These are phyloP conservation scores for Lasioglossum albipes DNA, from an alignment of 1,140 invertebrate genomes.

Conservation along the genomic window DNA sequence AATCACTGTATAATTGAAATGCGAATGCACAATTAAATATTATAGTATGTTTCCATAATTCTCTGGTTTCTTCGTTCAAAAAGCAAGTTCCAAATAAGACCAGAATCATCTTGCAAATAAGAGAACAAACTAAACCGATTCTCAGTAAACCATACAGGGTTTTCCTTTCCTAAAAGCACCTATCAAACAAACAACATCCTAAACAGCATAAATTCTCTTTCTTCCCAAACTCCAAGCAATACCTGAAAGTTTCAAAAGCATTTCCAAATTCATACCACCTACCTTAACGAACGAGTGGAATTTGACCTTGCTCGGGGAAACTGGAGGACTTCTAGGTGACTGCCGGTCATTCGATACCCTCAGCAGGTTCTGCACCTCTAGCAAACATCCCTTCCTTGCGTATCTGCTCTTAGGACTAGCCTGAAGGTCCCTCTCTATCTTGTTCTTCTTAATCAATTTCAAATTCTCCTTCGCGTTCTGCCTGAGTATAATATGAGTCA, in stretches of 20 bases:
- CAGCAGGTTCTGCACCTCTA: constrained; percentile 74
- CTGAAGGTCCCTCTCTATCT: constrained; percentile 61
- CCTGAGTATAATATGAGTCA: constrained; percentile 66
- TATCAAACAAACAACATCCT: too few relatives aligned
- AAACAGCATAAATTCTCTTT: too few relatives aligned
- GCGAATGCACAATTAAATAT: too few relatives aligned
- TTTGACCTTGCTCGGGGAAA: constrained; percentile 78
- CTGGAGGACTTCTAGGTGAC: constrained; percentile 73
- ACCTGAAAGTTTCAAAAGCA: not conserved
- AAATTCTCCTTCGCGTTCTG: constrained; percentile 77
- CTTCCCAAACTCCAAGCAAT: too few relatives aligned
- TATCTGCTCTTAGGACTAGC: constrained; percentile 68
- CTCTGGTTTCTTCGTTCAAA: too few relatives aligned
- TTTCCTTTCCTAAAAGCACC: too few relatives aligned
- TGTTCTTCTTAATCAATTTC: constrained; percentile 65
- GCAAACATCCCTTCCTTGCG: constrained; percentile 68
- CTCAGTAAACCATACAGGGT: too few relatives aligned
- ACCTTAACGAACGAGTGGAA: constrained; percentile 79
- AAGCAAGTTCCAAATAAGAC: too few relatives aligned
- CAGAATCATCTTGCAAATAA: too few relatives aligned
- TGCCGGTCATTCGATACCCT: constrained; percentile 51
- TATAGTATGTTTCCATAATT: too few relatives aligned
- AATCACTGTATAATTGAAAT: too few relatives aligned
- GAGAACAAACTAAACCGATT: too few relatives aligned
- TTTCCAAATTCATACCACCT: constrained; percentile 20